These are phyloP conservation scores for Botia almorhae DNA, from an alignment of 2,797 vertebrate genomes.

Conservation along the genomic window DNA sequence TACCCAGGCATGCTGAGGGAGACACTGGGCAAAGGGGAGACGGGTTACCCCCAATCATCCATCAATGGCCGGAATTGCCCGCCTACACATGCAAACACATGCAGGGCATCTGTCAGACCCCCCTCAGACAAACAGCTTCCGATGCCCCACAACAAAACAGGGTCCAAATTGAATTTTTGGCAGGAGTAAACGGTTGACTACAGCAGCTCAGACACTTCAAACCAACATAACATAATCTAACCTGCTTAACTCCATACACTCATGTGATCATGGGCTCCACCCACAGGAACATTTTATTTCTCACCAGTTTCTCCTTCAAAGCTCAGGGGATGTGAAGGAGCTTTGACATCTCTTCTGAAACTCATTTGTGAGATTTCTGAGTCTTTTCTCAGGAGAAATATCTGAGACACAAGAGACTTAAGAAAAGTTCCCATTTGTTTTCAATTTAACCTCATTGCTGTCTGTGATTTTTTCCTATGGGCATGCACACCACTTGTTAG, in stretches of 20 bases:
- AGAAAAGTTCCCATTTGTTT: too few species aligned
- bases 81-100: slow-evolving; percentile 51
- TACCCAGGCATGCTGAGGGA: slow-evolving; percentile 54
- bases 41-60: slow-evolving; percentile 59
- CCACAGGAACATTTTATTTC: too few species aligned
- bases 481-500: not conserved
- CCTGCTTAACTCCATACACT: slow-evolving; percentile 14
- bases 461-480: too few species aligned
- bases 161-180: slow-evolving; percentile 44
- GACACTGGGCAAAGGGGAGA: slow-evolving; percentile 57
- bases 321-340: too few species aligned
- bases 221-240: slow-evolving; percentile 39
- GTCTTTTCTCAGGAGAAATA: too few species aligned
- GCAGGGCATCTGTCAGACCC: slow-evolving; percentile 48
- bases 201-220: slow-evolving; percentile 1
- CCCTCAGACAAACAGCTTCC: slow-evolving; percentile 74
- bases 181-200: slow-evolving; percentile 10
- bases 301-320: too few species aligned
- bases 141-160: slow-evolving; percentile 59
- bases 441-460: too few species aligned
- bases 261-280: not conserved
- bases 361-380: too few species aligned
- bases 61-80: slow-evolving; percentile 59
- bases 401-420: too few species aligned
- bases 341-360: too few species aligned